Percentiles rank a stretch among this genome's conserved stretches.
phyloP scores from a whole-genome alignment of 2,113 vertebrate species.

The Microcebus lehilahytsara region DNA sequence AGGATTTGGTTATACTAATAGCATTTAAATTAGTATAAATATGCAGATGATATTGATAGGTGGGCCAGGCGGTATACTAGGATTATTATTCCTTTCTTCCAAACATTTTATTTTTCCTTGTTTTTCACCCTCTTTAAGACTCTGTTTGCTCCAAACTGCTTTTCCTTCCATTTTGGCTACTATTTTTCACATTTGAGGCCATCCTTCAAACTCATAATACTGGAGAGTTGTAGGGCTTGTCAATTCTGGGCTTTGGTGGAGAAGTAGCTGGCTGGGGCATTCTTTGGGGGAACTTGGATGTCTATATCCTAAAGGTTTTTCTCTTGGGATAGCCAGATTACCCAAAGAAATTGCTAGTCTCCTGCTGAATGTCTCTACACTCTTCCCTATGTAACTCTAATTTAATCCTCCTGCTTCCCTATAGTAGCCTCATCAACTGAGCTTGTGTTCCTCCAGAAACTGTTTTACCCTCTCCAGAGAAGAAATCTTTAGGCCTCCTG shows the following conservation, averaged over 20 bases:
- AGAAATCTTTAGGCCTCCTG: not conserved
- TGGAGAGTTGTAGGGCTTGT: not conserved
- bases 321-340: not conserved
- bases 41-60: not conserved
- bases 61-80: not conserved
- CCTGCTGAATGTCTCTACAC: not conserved
- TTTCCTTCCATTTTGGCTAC: not conserved
- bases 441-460: not conserved
- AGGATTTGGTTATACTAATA: not conserved
- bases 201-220: not conserved
- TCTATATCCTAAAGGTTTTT: not conserved
- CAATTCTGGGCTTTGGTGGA: not conserved
- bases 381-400: not conserved
- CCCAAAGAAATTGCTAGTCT: not conserved
- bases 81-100: not conserved
- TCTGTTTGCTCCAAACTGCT: not conserved
- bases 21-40: not conserved
- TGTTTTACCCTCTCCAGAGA: not conserved
- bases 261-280: not conserved
- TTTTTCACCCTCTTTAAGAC: not conserved
- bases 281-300: not conserved
- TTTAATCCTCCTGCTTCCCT: not conserved
- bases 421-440: not conserved
- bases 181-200: not conserved
- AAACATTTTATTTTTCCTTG: not conserved